Percentiles rank a stretch among this genome's conserved stretches.
Evolutionary conservation across 1,140 invertebrate genomes (phyloP).

Genomic region (Caenorhabditis inopinata): DNA sequence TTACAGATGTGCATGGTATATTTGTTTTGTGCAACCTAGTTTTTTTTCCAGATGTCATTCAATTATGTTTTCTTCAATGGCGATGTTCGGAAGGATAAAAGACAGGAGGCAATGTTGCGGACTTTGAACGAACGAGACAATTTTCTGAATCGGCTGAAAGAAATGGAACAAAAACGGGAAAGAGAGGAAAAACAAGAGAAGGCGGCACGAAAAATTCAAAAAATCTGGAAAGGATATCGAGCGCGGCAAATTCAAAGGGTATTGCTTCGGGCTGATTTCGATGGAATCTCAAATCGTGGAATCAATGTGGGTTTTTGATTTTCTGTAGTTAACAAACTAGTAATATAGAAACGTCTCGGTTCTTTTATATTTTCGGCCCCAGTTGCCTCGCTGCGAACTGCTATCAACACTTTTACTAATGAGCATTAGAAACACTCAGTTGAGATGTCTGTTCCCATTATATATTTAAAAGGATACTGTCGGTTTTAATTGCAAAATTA

Average conservation of each 20-base stretch:
- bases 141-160: background rate
- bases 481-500: too few species aligned
- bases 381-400: too few species aligned
- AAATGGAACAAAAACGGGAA: background rate
- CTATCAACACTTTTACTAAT: too few species aligned
- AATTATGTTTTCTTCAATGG: background rate
- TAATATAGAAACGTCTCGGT: too few species aligned
- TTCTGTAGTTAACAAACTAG: too few species aligned
- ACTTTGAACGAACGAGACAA: background rate
- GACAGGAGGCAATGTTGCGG: background rate
- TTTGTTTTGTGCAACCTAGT: too few species aligned
- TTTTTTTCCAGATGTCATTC: conserved; percentile 2
- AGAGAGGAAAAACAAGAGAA: background rate
- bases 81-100: background rate
- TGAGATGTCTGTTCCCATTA: too few species aligned
- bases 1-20: too few species aligned
- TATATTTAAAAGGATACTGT: too few species aligned
- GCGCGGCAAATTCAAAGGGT: background rate
- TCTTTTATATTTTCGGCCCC: too few species aligned
- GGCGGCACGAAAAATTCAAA: background rate
- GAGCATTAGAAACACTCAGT: too few species aligned
- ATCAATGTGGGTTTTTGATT: background rate
- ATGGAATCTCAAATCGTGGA: background rate
- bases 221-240: background rate
- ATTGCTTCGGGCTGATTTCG: background rate